A percentile compares a stretch with the other conserved stretches of the same genome.
Conservation (phyloP, 2,113 vertebrate species). For the Electrona antarctica region DNA sequence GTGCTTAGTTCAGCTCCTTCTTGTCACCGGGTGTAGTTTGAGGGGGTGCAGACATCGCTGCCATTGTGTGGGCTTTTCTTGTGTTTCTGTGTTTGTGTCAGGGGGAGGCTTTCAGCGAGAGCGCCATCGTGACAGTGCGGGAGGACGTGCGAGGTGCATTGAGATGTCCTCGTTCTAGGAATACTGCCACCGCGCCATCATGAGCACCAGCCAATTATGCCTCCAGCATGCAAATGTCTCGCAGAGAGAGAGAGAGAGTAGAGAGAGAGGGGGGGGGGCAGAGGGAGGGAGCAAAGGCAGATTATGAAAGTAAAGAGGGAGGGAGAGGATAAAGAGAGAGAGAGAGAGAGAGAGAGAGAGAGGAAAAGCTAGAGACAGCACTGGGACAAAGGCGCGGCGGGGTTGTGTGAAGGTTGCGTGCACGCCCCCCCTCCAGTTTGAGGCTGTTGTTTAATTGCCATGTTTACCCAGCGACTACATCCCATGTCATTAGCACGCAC, state of each 20-base stretch:
- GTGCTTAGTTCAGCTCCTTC: conserved; percentile 84
- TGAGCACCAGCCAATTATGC: conserved; percentile 83
- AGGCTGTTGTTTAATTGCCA: conserved; percentile 82
- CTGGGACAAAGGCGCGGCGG: conserved; percentile 77
- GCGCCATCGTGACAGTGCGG: conserved; percentile 86
- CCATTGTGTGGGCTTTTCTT: conserved; percentile 85
- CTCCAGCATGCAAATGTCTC: conserved; percentile 80
- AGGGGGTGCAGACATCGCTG: conserved; percentile 85
- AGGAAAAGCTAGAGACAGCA: conserved; percentile 33
- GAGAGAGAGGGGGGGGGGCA: conserved; percentile 32
- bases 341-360: conserved; percentile 35
- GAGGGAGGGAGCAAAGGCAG: conserved; percentile 24
- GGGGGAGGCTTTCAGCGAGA: conserved; percentile 86
- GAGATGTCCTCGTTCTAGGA: conserved; percentile 95
- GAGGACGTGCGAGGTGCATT: conserved; percentile 89
- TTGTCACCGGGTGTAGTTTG: conserved; percentile 91
- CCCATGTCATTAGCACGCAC: conserved; percentile 82
- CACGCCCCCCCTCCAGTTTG: conserved; percentile 73
- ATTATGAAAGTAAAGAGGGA: not conserved
- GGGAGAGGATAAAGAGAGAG: conserved; percentile 25
- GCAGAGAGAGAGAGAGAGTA: conserved; percentile 29
- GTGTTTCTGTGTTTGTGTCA: conserved; percentile 93
- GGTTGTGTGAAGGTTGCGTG: conserved; percentile 73
- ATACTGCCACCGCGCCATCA: conserved; percentile 76
- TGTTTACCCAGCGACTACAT: conserved; percentile 80